phyloP scores from a whole-genome alignment of 2,888 invertebrate genomes.

The Mycalesis mineus region DNA sequence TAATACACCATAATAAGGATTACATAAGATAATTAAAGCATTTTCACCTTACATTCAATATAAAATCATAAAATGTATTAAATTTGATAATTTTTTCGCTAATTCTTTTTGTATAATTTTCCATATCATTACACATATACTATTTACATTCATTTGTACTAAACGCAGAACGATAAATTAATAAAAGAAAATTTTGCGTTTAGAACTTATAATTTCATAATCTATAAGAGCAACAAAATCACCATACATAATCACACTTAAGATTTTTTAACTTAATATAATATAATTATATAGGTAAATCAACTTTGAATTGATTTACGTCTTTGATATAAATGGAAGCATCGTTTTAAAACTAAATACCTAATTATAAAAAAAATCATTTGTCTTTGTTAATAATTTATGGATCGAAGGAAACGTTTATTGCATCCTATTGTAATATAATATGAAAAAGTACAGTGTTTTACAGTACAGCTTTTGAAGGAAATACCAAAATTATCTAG shows the following conservation, averaged over 20 bases:
- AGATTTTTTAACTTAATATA: constrained; percentile 61
- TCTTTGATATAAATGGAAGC: constrained; percentile 79
- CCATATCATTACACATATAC: constrained; percentile 51
- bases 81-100: constrained; percentile 59
- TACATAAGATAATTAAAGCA: constrained; percentile 77
- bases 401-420: constrained; percentile 38
- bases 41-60: constrained; percentile 76
- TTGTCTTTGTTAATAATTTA: constrained; percentile 3
- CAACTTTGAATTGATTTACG: constrained; percentile 72
- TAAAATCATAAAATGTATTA: constrained; percentile 71
- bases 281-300: constrained; percentile 66
- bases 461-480: constrained; percentile 1
- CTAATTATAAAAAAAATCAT: constrained; percentile 41
- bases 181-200: constrained; percentile 59
- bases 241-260: constrained; percentile 75
- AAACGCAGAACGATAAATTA: constrained; percentile 67
- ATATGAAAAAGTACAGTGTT: constrained; percentile 11
- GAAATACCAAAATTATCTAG: constrained; percentile 22
- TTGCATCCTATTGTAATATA: constrained; percentile 30
- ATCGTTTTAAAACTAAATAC: constrained; percentile 72
- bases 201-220: constrained; percentile 53
- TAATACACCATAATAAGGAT: constrained; percentile 71
- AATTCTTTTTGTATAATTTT: constrained; percentile 52
- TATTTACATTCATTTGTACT: constrained; percentile 66
- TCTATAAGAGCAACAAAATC: constrained; percentile 68